Conservation (phyloP, 2,113 vertebrate species). For the Muscicapa adusta region DNA sequence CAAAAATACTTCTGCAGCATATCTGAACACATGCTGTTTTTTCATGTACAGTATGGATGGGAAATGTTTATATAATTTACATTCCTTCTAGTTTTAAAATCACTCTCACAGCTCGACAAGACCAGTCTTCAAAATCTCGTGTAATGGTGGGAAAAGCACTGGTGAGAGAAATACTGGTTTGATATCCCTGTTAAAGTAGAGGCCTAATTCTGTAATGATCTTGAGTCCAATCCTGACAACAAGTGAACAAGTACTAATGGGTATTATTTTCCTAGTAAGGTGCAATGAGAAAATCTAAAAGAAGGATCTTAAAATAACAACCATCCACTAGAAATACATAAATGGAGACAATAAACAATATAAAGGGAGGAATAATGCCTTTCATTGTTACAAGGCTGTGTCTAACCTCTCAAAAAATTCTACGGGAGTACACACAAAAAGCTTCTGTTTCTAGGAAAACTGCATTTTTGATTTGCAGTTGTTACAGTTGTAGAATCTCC, state of each 20-base stretch:
- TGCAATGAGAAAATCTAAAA: not conserved
- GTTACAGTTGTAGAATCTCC: not conserved
- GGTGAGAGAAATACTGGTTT: not conserved
- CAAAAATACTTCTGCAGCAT: not conserved
- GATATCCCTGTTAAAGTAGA: not conserved
- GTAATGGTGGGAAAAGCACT: not conserved
- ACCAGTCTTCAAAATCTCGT: not conserved
- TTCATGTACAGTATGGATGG: not conserved
- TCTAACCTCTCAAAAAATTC: not conserved
- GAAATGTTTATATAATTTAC: not conserved
- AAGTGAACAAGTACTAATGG: not conserved
- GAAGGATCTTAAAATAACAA: not conserved
- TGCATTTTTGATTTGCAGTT: not conserved
- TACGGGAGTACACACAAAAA: not conserved
- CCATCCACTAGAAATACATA: not conserved
- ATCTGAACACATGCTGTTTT: not conserved
- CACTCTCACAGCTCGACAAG: not conserved
- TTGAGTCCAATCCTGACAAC: not conserved
- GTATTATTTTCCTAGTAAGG: not conserved
- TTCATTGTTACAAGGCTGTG: not conserved
- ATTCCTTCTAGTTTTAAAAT: not conserved
- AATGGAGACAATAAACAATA: not conserved
- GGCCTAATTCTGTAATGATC: not conserved
- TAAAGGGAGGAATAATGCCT: not conserved
- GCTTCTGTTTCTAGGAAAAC: not conserved